Percentiles rank a stretch among this genome's conserved stretches.
Evolutionary conservation across 2,888 invertebrate species (phyloP).

Genomic region (Galeruca laticollis): DNA sequence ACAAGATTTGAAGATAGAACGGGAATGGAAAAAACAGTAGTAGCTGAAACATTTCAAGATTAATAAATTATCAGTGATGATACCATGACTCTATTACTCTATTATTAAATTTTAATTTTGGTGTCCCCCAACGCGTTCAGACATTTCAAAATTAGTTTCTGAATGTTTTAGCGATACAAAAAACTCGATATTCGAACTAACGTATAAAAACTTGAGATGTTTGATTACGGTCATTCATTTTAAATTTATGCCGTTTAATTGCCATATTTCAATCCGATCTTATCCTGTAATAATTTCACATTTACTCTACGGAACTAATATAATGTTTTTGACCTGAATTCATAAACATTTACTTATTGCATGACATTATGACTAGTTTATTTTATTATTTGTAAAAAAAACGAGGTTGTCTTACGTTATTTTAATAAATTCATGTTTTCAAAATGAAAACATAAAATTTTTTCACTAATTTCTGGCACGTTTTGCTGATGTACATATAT

Average conservation of each 20-base stretch:
- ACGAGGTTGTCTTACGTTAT: slow-evolving; percentile 36
- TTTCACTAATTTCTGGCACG: slow-evolving; percentile 42
- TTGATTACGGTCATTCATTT: background rate
- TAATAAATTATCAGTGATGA: no score
- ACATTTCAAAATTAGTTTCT: no score
- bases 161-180: no score
- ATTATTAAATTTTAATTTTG: no score
- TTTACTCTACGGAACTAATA: slow-evolving; percentile 20
- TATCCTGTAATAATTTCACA: background rate
- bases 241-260: slow-evolving; percentile 3
- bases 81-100: no score
- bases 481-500: slow-evolving; percentile 46
- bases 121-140: no score
- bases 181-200: background rate
- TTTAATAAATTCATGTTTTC: slow-evolving; percentile 33
- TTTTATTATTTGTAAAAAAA: slow-evolving; percentile 41
- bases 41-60: no score
- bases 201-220: no score
- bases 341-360: slow-evolving; percentile 36
- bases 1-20: no score
- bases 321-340: slow-evolving; percentile 37
- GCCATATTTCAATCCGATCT: background rate
- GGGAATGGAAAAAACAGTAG: no score
- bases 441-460: slow-evolving; percentile 39
- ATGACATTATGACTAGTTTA: slow-evolving; percentile 39